Percentiles rank a stretch among this genome's conserved stretches.
These are phyloP conservation scores for Phania funesta DNA, from an alignment of 2,888 invertebrate species.

Conservation along the genomic window DNA sequence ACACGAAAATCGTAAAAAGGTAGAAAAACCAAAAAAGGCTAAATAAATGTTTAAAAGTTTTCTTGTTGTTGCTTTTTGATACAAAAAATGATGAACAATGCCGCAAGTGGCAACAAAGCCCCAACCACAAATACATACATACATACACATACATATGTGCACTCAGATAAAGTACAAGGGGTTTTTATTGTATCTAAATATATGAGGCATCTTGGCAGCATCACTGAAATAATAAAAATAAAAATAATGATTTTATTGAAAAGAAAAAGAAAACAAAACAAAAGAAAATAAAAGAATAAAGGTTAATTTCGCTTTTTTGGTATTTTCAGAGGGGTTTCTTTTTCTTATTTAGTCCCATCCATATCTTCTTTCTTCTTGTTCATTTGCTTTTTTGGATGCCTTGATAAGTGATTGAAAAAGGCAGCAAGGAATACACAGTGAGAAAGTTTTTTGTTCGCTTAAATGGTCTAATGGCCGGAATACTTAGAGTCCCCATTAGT, in stretches of 20 bases:
- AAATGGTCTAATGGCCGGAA: too few species aligned
- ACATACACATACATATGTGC: neutral
- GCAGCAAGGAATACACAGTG: too few species aligned
- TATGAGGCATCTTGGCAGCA: constrained; percentile 37
- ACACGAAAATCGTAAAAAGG: constrained; percentile 22
- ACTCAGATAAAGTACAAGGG: neutral
- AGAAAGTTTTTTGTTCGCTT: neutral
- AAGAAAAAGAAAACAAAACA: constrained; percentile 21
- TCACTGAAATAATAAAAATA: constrained; percentile 40
- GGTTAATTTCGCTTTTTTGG: constrained; percentile 41
- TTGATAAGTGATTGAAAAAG: constrained; percentile 18
- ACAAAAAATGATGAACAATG: constrained; percentile 33
- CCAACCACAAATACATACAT: neutral
- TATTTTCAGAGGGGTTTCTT: constrained; percentile 25
- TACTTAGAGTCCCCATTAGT: too few species aligned
- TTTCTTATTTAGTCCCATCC: constrained; percentile 17
- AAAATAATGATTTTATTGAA: constrained; percentile 13
- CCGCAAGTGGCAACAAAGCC: constrained; percentile 47
- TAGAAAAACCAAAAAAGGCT: constrained; percentile 33
- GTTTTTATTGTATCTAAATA: constrained; percentile 28
- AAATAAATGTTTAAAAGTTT: constrained; percentile 42
- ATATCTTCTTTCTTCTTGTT: neutral
- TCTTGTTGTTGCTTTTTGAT: constrained; percentile 10
- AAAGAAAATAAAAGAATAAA: constrained; percentile 21
- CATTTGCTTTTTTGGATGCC: neutral